These are phyloP conservation scores for Pitta sordida DNA, from an alignment of 2,113 vertebrate species.

Conservation along the genomic window DNA sequence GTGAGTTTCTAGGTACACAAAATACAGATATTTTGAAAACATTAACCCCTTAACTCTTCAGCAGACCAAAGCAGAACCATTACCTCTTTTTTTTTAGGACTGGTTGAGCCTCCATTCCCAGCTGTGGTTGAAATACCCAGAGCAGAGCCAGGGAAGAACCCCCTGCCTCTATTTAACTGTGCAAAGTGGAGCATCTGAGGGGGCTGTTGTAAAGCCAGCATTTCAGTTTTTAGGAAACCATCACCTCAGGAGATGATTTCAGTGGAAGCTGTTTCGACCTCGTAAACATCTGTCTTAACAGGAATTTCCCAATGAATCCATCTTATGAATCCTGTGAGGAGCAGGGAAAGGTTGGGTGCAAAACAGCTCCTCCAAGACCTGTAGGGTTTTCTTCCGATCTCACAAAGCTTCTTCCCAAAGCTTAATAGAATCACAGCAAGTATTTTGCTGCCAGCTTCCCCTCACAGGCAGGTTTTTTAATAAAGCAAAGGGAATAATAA, in stretches of 20 bases:
- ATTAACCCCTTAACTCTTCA: neutral
- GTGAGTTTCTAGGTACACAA: neutral
- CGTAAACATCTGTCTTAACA: neutral
- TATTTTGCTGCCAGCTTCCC: neutral
- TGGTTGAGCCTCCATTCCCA: neutral
- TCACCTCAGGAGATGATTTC: neutral
- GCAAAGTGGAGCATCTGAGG: neutral
- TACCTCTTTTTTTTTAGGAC: neutral
- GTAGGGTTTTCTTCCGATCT: neutral
- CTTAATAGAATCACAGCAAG: neutral
- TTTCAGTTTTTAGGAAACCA: neutral
- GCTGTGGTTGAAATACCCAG: neutral
- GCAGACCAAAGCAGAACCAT: neutral
- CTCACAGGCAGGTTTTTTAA: neutral
- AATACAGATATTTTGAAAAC: neutral
- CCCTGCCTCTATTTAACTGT: neutral
- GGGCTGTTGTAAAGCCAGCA: fast-evolving
- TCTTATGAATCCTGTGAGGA: neutral
- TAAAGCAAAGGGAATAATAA: neutral
- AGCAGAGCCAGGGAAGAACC: neutral
- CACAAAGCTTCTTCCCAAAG: neutral
- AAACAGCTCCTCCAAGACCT: neutral
- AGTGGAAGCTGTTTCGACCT: neutral
- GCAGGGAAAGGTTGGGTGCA: fast-evolving
- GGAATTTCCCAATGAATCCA: neutral